Evolutionary conservation across 2,113 vertebrate species (phyloP).

Genomic region (Limnothrissa miodon): DNA sequence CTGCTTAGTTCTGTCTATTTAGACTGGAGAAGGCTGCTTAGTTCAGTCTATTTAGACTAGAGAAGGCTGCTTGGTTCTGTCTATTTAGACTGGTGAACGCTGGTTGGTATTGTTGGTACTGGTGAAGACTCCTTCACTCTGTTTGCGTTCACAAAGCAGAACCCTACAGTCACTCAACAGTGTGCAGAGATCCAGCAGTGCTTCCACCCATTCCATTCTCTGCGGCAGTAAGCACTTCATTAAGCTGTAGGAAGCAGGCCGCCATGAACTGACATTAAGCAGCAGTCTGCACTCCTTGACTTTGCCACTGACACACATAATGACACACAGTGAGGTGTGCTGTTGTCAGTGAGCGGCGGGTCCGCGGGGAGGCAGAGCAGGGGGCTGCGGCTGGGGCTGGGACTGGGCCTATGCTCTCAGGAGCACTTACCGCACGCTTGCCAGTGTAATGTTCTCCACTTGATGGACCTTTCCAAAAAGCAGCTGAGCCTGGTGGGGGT

Average conservation of each 20-base stretch:
- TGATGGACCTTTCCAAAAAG: slow-evolving; percentile 76
- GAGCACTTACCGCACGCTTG: slow-evolving; percentile 71
- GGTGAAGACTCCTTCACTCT: neutral
- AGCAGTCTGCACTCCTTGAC: neutral
- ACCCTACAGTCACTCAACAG: neutral
- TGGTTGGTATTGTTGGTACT: too few relatives aligned
- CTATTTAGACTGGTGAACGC: neutral
- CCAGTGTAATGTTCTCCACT: slow-evolving; percentile 67
- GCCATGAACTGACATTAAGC: neutral
- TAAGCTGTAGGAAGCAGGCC: neutral
- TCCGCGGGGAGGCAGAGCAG: neutral
- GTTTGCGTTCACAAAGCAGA: neutral
- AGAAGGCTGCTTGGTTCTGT: neutral
- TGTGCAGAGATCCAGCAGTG: neutral
- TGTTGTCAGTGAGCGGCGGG: neutral
- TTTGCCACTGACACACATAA: neutral
- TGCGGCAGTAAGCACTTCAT: neutral
- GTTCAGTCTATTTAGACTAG: neutral
- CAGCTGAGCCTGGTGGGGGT: slow-evolving; percentile 75
- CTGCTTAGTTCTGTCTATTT: too few relatives aligned
- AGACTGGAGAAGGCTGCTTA: too few relatives aligned
- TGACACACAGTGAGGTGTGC: neutral
- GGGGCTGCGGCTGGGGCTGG: too few relatives aligned
- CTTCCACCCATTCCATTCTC: neutral
- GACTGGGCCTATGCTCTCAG: slow-evolving; percentile 12